phyloP scores from a whole-genome alignment of 2,888 invertebrate genomes.

The Taenaris catops region DNA sequence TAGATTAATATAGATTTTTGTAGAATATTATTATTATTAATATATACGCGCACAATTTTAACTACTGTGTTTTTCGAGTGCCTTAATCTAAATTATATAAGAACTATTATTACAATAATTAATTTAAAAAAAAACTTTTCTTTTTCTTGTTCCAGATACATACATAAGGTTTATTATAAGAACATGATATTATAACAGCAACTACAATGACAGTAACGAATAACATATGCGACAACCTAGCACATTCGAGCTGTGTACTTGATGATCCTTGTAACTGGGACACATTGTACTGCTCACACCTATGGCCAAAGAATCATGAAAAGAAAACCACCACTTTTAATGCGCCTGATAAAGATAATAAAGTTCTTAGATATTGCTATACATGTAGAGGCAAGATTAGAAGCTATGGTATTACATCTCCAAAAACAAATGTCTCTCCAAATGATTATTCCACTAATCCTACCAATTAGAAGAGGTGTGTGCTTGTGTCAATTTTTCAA shows the following conservation, averaged over 20 bases:
- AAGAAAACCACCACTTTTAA: conserved; percentile 50
- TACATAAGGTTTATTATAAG: conserved; percentile 23
- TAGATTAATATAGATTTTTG: too few species aligned
- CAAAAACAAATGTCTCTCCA: conserved; percentile 47
- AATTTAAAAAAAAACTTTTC: too few species aligned
- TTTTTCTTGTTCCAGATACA: conserved; percentile 33
- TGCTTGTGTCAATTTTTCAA: too few species aligned
- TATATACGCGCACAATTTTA: too few species aligned
- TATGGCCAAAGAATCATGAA: conserved; percentile 58
- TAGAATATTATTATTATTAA: too few species aligned
- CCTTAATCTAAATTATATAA: too few species aligned
- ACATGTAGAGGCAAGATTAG: conserved; percentile 67
- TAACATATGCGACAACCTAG: conserved; percentile 38
- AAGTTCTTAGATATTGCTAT: conserved; percentile 57
- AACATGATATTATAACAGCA: conserved; percentile 23
- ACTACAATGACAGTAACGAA: conserved; percentile 52
- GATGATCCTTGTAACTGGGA: conserved; percentile 54
- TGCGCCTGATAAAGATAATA: conserved; percentile 41
- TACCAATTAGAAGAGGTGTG: too few species aligned
- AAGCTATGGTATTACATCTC: conserved; percentile 59
- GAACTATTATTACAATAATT: too few species aligned
- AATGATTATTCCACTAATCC: conserved; percentile 62
- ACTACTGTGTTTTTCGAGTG: too few species aligned
- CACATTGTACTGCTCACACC: conserved; percentile 59
- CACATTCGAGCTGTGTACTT: conserved; percentile 34